Percentiles rank a stretch among this genome's conserved stretches.
Conservation (phyloP, 2,113 vertebrate species). For the Crotophaga sulcirostris region DNA sequence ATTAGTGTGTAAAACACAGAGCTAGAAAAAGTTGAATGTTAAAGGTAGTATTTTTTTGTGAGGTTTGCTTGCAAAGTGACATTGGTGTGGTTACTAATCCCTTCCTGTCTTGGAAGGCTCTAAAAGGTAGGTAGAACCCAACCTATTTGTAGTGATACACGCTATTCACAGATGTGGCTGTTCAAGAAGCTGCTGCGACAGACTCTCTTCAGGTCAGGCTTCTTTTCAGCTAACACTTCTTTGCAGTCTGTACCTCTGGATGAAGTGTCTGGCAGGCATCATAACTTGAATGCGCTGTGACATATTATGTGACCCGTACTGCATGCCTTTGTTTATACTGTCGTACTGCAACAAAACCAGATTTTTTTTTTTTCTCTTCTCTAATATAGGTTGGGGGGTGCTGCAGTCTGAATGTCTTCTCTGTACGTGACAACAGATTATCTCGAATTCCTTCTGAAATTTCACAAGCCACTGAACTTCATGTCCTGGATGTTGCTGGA, state of each 20-base stretch:
- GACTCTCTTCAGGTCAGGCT: background rate
- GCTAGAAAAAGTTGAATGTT: background rate
- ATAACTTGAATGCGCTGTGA: background rate
- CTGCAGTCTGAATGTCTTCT: conserved; percentile 92
- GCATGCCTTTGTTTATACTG: conserved; percentile 4
- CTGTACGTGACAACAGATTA: conserved; percentile 91
- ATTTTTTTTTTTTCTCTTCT: background rate
- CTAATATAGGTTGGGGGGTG: conserved; percentile 90
- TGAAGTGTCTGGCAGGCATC: background rate
- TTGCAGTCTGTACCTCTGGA: background rate
- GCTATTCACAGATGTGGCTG: background rate
- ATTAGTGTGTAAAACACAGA: background rate
- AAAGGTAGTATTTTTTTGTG: background rate
- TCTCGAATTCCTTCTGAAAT: conserved; percentile 90
- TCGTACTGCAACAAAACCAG: background rate
- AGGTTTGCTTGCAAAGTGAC: background rate
- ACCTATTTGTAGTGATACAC: background rate
- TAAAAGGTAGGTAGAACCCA: background rate
- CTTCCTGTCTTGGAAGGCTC: background rate
- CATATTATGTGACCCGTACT: background rate
- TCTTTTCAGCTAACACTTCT: background rate
- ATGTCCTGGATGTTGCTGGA: conserved; percentile 94
- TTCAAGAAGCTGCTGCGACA: background rate
- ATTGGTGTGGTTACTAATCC: background rate
- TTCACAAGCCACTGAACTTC: conserved; percentile 92